Percentiles rank a stretch among this genome's conserved stretches.
Conservation (phyloP, 2,797 vertebrate species). For the Sebastes iracundus region DNA sequence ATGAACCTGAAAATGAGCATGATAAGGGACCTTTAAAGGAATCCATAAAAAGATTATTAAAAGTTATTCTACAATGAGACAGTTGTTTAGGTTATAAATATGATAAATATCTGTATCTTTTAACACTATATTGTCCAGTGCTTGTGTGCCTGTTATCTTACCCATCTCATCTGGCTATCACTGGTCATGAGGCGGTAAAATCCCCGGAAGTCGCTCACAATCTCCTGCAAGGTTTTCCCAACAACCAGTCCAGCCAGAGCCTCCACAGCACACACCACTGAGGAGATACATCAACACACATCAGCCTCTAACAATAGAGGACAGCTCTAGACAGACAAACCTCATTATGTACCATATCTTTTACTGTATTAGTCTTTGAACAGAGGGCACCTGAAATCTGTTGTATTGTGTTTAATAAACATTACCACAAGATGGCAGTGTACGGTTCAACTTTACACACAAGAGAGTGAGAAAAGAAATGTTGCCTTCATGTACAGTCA, state of each 20-base stretch:
- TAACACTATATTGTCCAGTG: too few species aligned
- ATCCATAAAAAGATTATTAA: too few species aligned
- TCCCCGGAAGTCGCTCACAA: conserved; percentile 82
- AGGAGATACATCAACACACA: neutral
- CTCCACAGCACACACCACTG: conserved; percentile 84
- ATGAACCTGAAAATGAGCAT: too few species aligned
- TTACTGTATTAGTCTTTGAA: neutral
- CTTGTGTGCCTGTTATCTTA: conserved; percentile 4
- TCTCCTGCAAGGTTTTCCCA: conserved; percentile 81
- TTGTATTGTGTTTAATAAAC: neutral
- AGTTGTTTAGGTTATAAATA: neutral
- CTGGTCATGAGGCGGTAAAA: conserved; percentile 87
- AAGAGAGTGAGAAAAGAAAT: neutral
- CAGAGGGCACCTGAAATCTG: neutral
- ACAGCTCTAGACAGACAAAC: neutral
- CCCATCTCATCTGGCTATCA: conserved; percentile 87
- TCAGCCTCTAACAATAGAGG: neutral
- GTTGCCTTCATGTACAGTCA: neutral
- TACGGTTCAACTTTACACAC: neutral
- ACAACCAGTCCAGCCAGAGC: conserved; percentile 79
- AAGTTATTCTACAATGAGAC: neutral
- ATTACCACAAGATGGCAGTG: conserved; percentile 52
- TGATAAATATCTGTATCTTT: neutral
- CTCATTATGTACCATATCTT: accelerated
- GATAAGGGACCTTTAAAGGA: too few species aligned